Evolutionary conservation across 2,888 invertebrate species (phyloP).

Genomic region (Papilio gigon): DNA sequence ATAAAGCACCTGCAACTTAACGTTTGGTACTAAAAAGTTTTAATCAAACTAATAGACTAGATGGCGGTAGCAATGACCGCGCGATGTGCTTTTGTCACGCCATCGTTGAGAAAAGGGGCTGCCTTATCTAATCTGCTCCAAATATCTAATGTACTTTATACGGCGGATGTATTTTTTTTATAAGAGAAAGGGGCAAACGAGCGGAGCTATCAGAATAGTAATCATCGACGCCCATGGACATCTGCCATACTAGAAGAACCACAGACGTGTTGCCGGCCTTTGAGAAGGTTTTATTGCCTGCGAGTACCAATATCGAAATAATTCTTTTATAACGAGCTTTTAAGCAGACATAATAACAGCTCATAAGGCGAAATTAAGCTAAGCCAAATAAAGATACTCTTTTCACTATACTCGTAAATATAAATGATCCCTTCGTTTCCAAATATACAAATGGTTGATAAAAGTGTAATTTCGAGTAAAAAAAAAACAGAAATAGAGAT

Average conservation of each 20-base stretch:
- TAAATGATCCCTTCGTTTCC: not conserved
- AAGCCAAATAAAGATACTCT: not conserved
- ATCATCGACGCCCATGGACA: no score
- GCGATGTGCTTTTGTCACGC: constrained; percentile 14
- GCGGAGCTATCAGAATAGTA: no score
- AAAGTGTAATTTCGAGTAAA: not conserved
- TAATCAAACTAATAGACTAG: constrained; percentile 3
- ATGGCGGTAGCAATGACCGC: constrained; percentile 10
- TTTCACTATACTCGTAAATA: not conserved
- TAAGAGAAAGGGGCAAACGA: no score
- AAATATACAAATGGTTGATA: not conserved
- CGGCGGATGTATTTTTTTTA: no score
- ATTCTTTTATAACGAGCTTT: no score
- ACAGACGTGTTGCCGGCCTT: no score
- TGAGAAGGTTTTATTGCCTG: no score
- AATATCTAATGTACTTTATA: no score
- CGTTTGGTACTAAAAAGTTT: not conserved
- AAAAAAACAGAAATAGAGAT: not conserved
- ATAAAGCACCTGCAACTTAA: not conserved
- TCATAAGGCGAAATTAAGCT: not conserved
- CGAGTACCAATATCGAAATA: no score
- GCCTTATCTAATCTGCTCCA: not conserved
- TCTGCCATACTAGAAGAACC: no score
- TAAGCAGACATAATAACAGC: no score
- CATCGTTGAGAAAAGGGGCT: constrained; percentile 1